Percentiles rank a stretch among this genome's conserved stretches.
Evolutionary conservation across 1,140 invertebrate species (phyloP).

Genomic region (Lithobius niger): DNA sequence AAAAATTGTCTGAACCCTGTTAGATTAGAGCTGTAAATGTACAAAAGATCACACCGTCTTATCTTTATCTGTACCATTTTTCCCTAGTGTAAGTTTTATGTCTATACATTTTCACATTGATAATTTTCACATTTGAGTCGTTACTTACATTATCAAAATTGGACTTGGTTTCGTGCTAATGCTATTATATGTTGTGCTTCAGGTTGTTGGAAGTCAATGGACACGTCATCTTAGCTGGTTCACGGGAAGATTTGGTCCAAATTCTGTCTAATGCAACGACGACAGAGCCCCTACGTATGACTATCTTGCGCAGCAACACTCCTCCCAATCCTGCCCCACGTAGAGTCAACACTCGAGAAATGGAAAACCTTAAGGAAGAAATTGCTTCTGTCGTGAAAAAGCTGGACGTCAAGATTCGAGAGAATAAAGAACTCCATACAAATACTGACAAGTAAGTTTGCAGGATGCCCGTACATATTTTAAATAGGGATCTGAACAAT

Average conservation of each 20-base stretch:
- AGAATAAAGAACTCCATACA: conserved; percentile 7
- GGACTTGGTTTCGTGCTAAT: too few species aligned
- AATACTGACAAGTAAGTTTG: conserved; percentile 1
- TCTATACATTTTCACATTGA: too few species aligned
- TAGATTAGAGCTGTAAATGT: too few species aligned
- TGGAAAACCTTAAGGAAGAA: conserved; percentile 5
- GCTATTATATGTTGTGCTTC: conserved; percentile 17
- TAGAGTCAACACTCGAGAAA: background rate
- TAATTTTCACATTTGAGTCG: too few species aligned
- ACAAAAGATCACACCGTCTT: too few species aligned
- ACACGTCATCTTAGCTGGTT: conserved; percentile 51
- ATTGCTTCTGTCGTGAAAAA: conserved; percentile 5
- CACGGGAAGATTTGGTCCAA: conserved; percentile 19
- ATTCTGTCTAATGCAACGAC: background rate
- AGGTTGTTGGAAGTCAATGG: conserved; percentile 75
- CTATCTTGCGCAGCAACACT: background rate
- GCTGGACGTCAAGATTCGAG: conserved; percentile 6
- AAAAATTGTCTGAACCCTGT: too few species aligned
- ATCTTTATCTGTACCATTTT: too few species aligned
- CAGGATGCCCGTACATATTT: too few species aligned
- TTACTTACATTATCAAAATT: too few species aligned
- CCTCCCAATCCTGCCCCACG: background rate
- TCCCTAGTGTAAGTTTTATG: too few species aligned
- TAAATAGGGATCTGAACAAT: too few species aligned
- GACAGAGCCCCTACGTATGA: background rate